These are phyloP conservation scores for Panzeria rudis DNA, from an alignment of 2,888 invertebrate genomes.

Conservation along the genomic window DNA sequence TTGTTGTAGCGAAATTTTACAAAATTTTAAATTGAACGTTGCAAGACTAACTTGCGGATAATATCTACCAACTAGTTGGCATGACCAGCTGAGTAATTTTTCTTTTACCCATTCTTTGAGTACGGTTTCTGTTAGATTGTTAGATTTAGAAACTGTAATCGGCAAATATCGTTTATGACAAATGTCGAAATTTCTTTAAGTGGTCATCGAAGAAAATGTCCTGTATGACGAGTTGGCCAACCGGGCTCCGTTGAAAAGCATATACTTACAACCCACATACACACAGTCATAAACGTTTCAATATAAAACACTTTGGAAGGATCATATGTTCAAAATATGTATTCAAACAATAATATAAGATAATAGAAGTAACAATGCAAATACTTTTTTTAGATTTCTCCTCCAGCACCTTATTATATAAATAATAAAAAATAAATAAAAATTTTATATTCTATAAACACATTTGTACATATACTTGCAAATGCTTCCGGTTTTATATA, in stretches of 20 bases:
- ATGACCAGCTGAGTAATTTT: no score
- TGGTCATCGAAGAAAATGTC: no score
- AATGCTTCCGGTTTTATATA: constrained; percentile 60
- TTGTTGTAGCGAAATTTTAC: no score
- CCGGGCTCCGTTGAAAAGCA: constrained; percentile 55
- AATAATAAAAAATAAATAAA: constrained; percentile 54
- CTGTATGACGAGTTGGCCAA: no score
- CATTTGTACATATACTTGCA: constrained; percentile 32
- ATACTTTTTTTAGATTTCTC: constrained; percentile 41
- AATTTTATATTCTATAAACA: constrained; percentile 10
- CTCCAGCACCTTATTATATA: constrained; percentile 40
- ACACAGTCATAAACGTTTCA: constrained; percentile 53
- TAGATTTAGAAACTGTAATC: no score
- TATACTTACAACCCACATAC: not conserved
- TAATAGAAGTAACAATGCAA: constrained; percentile 64
- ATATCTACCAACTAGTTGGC: no score
- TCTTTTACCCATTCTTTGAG: no score
- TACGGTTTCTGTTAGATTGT: no score
- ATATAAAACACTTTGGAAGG: constrained; percentile 53
- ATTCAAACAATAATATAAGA: constrained; percentile 63
- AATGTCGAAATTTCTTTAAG: no score
- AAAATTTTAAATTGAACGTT: no score
- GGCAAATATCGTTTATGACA: no score
- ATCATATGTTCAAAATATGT: constrained; percentile 63
- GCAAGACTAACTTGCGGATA: no score